These are phyloP conservation scores for Microtus montanus DNA, from an alignment of 2,113 vertebrate species.

Conservation along the genomic window DNA sequence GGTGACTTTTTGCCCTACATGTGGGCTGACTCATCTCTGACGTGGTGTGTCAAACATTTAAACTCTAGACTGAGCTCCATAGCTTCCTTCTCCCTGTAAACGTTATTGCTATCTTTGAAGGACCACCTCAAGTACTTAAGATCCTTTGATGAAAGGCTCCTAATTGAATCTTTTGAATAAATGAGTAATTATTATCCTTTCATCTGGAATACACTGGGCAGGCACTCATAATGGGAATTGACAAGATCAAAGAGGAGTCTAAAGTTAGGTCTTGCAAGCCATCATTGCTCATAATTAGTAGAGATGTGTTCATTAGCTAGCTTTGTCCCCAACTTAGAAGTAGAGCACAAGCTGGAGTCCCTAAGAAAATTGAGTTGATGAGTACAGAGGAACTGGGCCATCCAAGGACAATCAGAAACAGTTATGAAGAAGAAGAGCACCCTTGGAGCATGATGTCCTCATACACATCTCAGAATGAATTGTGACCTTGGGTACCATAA, in stretches of 20 bases:
- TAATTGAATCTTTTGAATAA: slow-evolving; percentile 67
- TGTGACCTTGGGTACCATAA: rapidly evolving
- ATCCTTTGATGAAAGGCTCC: slow-evolving; percentile 36
- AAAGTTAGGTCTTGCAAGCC: slow-evolving; percentile 42
- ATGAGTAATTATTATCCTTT: slow-evolving; percentile 71
- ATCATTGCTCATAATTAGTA: slow-evolving; percentile 25
- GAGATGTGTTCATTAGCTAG: background rate
- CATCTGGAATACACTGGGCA: slow-evolving; percentile 51
- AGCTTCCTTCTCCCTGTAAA: background rate
- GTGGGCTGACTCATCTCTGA: background rate
- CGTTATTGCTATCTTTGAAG: background rate
- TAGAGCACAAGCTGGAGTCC: background rate
- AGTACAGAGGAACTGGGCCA: background rate
- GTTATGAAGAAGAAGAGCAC: rapidly evolving
- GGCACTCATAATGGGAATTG: slow-evolving; percentile 47
- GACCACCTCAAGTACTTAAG: background rate
- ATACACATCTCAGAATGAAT: background rate
- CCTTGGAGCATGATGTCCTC: background rate
- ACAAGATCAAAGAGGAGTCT: slow-evolving; percentile 51
- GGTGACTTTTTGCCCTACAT: background rate
- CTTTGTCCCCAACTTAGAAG: background rate
- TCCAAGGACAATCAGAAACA: rapidly evolving
- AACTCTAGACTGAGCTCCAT: background rate
- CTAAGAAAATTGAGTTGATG: background rate
- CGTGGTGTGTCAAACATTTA: background rate